Evolutionary conservation across 1,140 invertebrate species (phyloP).

Genomic region (Ceratosolen solmsi): DNA sequence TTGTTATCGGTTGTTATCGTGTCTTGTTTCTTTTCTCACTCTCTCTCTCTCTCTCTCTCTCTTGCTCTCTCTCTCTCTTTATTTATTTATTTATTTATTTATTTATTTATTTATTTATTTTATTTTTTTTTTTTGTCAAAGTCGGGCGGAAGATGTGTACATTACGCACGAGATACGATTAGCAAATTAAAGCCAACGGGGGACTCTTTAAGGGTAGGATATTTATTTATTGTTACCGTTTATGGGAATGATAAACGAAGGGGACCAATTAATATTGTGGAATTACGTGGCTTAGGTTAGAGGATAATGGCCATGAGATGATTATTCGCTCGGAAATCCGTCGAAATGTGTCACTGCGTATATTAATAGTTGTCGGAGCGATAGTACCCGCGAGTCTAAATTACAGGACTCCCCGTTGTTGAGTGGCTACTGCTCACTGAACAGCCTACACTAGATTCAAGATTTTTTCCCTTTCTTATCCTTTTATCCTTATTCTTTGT

Average conservation of each 20-base stretch:
- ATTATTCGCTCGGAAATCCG: conserved; percentile 9
- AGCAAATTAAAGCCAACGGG: not conserved
- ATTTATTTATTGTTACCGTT: too few species aligned
- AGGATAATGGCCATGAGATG: not conserved
- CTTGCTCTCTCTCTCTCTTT: too few species aligned
- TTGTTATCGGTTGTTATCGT: too few species aligned
- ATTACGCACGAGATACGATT: not conserved
- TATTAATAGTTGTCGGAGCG: not conserved
- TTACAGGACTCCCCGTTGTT: not conserved
- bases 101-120: too few species aligned
- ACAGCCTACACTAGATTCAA: not conserved
- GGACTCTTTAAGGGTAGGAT: too few species aligned
- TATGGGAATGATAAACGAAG: too few species aligned
- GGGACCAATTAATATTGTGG: not conserved
- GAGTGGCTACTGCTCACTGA: not conserved
- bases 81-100: too few species aligned
- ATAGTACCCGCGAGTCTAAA: not conserved
- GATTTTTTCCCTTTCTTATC: not conserved
- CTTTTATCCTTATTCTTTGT: too few species aligned
- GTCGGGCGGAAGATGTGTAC: not conserved
- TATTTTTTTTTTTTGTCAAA: too few species aligned
- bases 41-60: too few species aligned
- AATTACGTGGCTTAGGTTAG: conserved; percentile 23
- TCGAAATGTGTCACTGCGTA: conserved; percentile 34
- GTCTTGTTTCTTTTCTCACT: too few species aligned